Conservation (phyloP, 2,113 vertebrate species). For the Nibea albiflora region DNA sequence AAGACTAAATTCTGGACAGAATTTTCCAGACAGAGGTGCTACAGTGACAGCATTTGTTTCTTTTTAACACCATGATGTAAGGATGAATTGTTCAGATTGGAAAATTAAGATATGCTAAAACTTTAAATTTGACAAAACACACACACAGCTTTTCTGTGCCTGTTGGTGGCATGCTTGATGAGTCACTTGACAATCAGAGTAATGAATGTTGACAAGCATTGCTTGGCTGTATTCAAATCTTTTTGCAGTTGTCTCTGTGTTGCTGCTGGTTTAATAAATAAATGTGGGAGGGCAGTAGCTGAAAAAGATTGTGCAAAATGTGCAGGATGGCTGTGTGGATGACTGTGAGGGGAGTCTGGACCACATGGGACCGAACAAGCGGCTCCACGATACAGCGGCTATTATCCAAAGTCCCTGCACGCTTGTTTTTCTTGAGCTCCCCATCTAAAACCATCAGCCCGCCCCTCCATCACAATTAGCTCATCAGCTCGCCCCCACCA, state of each 20-base stretch:
- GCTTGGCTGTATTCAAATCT: constrained; percentile 1
- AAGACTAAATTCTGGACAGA: background rate
- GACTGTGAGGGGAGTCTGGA: background rate
- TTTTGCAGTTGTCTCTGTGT: constrained; percentile 17
- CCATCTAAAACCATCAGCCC: constrained; percentile 57
- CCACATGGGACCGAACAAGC: constrained; percentile 18
- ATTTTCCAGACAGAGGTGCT: background rate
- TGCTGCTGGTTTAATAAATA: constrained; percentile 40
- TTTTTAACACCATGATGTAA: background rate
- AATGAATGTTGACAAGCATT: constrained; percentile 38
- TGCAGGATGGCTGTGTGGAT: constrained; percentile 14
- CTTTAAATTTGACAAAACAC: background rate
- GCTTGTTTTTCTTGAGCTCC: constrained; percentile 44
- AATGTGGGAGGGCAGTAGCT: background rate
- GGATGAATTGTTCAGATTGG: background rate
- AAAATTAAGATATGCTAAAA: background rate
- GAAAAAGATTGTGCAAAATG: constrained; percentile 33
- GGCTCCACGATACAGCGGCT: constrained; percentile 9
- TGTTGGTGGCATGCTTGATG: background rate
- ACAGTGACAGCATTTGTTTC: background rate
- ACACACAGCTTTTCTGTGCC: background rate
- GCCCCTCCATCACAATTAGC: constrained; percentile 67
- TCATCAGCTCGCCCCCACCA: constrained; percentile 52
- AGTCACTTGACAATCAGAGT: constrained; percentile 23
- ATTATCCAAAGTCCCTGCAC: constrained; percentile 35